phyloP scores from a whole-genome alignment of 2,113 vertebrate species.

The Neoarius graeffei region DNA sequence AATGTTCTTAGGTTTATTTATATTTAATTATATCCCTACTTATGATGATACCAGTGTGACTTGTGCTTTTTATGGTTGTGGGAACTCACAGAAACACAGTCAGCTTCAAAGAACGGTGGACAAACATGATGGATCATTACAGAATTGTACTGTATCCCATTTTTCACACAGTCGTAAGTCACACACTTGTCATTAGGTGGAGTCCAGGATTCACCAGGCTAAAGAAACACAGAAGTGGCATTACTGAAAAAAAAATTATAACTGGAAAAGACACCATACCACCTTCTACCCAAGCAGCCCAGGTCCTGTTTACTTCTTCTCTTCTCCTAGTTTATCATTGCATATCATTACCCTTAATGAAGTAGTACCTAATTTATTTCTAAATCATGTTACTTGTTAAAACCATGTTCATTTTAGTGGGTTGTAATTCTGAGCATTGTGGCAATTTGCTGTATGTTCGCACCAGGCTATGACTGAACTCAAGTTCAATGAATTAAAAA shows the following conservation, averaged over 20 bases:
- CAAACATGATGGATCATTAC: conserved; percentile 64
- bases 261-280: neutral
- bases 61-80: neutral
- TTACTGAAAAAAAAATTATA: neutral
- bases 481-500: neutral
- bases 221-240: neutral
- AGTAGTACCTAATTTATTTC: no score
- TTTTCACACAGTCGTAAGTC: conserved; percentile 71
- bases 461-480: neutral
- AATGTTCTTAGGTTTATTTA: neutral
- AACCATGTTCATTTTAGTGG: no score
- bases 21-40: neutral
- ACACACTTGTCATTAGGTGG: conserved; percentile 67
- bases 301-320: neutral
- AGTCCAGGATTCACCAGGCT: conserved; percentile 72
- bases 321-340: no score
- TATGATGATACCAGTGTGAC: neutral
- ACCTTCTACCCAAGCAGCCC: neutral
- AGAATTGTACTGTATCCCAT: conserved; percentile 56
- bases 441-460: neutral
- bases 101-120: conserved; percentile 55
- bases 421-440: neutral
- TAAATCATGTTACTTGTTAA: no score
- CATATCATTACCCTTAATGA: no score
- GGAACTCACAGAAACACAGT: conserved; percentile 73